A percentile compares a stretch with the other conserved stretches of the same genome.
Conservation (phyloP, 2,113 vertebrate genomes). For the Bufo gargarizans region DNA sequence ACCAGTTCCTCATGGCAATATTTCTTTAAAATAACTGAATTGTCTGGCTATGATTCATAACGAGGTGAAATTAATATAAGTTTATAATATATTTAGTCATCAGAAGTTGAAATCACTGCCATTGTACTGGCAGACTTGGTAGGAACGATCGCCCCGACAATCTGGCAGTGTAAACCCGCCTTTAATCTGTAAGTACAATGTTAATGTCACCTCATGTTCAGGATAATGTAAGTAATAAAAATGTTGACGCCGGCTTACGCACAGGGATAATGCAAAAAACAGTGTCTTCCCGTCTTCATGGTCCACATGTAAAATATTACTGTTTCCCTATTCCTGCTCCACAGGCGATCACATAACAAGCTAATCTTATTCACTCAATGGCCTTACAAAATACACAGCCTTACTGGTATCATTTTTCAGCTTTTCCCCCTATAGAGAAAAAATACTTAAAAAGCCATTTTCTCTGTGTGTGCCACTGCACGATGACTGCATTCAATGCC, state of each 20-base stretch:
- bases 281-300: background rate
- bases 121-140: background rate
- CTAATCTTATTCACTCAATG: slow-evolving; percentile 23
- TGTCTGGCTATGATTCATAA: background rate
- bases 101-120: background rate
- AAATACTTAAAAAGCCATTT: slow-evolving; percentile 53
- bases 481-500: slow-evolving; percentile 17
- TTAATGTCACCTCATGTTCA: background rate
- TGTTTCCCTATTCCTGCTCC: background rate
- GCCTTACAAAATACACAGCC: background rate
- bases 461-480: slow-evolving; percentile 26
- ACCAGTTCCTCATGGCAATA: background rate
- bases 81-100: background rate
- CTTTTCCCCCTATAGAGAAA: slow-evolving; percentile 33
- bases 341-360: slow-evolving; percentile 42
- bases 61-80: background rate
- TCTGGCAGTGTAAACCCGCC: no score
- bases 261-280: background rate
- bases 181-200: background rate
- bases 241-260: background rate
- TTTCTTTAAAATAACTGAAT: background rate
- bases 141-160: no score
- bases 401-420: slow-evolving; percentile 25
- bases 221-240: background rate
- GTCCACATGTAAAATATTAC: slow-evolving; percentile 35